Evolutionary conservation across 2,888 invertebrate species (phyloP).

Genomic region (Dasysyrphus tricinctus): DNA sequence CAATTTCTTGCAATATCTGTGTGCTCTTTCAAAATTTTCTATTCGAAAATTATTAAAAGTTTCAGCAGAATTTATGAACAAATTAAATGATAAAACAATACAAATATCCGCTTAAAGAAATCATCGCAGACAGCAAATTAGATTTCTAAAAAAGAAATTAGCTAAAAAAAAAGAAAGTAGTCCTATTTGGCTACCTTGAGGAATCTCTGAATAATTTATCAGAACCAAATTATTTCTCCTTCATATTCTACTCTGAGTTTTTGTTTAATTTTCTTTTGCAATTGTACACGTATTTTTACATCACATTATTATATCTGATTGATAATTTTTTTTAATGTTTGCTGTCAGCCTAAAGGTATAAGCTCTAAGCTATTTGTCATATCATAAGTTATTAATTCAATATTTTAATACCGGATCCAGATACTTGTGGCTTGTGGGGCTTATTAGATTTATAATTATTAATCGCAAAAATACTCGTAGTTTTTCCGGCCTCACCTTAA

Average conservation of each 20-base stretch:
- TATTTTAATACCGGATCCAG: conserved; percentile 19
- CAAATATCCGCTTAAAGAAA: background rate
- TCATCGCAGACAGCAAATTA: too few relatives aligned
- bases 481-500: conserved; percentile 35
- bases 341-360: background rate
- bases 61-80: background rate
- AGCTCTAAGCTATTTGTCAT: conserved; percentile 1
- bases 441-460: conserved; percentile 9
- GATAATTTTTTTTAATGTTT: background rate
- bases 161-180: background rate
- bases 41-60: background rate
- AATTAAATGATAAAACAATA: too few relatives aligned
- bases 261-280: background rate
- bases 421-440: background rate
- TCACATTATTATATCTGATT: conserved; percentile 11
- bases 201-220: background rate
- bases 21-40: background rate
- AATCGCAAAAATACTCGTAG: background rate
- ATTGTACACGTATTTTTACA: background rate
- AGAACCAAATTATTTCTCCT: background rate
- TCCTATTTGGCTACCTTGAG: background rate
- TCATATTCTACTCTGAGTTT: background rate
- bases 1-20: background rate
- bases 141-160: too few relatives aligned
- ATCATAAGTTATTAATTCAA: conserved; percentile 23